Conservation (phyloP, 2,888 invertebrate species). For the Rapana venosa region DNA sequence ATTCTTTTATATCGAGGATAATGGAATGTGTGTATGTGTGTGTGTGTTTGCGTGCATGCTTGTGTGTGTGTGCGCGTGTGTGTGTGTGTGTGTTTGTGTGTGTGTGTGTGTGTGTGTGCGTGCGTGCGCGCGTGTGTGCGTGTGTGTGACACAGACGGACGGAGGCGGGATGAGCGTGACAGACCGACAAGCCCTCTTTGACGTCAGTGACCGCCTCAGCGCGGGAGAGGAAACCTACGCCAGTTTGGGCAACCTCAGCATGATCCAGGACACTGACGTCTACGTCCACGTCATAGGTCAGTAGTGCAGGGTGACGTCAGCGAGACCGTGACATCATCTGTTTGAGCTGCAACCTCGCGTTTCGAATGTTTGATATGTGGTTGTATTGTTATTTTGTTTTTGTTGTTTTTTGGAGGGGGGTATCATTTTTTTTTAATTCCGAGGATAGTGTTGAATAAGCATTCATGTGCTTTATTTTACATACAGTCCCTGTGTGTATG, state of each 20-base stretch:
- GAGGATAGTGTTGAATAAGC: too few relatives aligned
- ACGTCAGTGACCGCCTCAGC: slow-evolving; percentile 38
- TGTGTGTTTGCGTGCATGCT: background rate
- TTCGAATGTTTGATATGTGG: background rate
- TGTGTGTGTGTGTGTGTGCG: slow-evolving; percentile 18
- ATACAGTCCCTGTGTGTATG: too few relatives aligned
- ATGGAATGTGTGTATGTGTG: background rate
- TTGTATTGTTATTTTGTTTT: background rate
- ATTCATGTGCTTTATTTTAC: too few relatives aligned
- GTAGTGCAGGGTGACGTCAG: background rate
- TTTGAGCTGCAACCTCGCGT: too few relatives aligned
- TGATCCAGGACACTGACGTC: slow-evolving; percentile 40
- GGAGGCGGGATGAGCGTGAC: slow-evolving; percentile 39
- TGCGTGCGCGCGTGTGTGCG: slow-evolving; percentile 7
- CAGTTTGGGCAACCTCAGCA: slow-evolving; percentile 23
- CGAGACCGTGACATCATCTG: background rate
- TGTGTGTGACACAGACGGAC: slow-evolving; percentile 31
- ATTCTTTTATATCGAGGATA: too few relatives aligned
- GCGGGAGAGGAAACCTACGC: slow-evolving; percentile 41
- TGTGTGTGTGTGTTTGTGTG: slow-evolving; percentile 12
- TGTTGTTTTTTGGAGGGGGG: too few relatives aligned
- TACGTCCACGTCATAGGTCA: slow-evolving; percentile 46
- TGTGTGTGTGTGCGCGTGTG: background rate
- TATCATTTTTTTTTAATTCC: too few relatives aligned
- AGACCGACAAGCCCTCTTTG: slow-evolving; percentile 30